A percentile compares a stretch with the other conserved stretches of the same genome.
Evolutionary conservation across 2,888 invertebrate species (phyloP).

Genomic region (Shargacucullia verbasci): DNA sequence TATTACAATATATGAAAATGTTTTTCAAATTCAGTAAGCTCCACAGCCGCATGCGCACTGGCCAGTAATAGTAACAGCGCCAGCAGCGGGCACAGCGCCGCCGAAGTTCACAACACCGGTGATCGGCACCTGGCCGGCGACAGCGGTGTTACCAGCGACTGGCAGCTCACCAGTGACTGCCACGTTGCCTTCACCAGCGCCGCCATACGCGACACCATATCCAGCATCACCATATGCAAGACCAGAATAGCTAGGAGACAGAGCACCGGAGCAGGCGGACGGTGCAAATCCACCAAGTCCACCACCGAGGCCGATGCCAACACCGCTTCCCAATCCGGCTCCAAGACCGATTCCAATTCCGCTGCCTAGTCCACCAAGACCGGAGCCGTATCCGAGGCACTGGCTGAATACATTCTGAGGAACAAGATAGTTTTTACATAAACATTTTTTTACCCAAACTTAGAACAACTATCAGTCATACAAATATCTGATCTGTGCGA

Average conservation of each 20-base stretch:
- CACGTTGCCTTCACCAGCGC: slow-evolving; percentile 32
- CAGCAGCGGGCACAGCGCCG: slow-evolving; percentile 59
- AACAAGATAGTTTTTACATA: no score
- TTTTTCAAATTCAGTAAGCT: slow-evolving; percentile 4
- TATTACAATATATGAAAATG: no score
- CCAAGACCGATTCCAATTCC: neutral
- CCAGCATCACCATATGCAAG: neutral
- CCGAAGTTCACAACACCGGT: slow-evolving; percentile 55
- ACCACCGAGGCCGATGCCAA: slow-evolving; percentile 3
- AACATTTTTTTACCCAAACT: no score
- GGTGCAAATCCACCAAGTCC: no score
- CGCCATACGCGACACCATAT: slow-evolving; percentile 24
- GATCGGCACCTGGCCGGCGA: slow-evolving; percentile 53
- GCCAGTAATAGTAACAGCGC: slow-evolving; percentile 55
- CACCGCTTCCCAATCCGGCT: neutral
- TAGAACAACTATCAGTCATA: no score
- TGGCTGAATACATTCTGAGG: slow-evolving; percentile 14
- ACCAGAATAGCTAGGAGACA: neutral
- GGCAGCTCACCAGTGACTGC: slow-evolving; percentile 39
- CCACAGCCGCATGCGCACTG: slow-evolving; percentile 49
- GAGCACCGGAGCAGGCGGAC: slow-evolving; percentile 5
- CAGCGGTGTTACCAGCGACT: slow-evolving; percentile 49
- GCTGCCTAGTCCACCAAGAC: neutral
- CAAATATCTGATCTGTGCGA: no score
- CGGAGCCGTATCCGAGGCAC: slow-evolving; percentile 7